Conservation (phyloP, 2,113 vertebrate species). For the Setophaga kirtlandii region DNA sequence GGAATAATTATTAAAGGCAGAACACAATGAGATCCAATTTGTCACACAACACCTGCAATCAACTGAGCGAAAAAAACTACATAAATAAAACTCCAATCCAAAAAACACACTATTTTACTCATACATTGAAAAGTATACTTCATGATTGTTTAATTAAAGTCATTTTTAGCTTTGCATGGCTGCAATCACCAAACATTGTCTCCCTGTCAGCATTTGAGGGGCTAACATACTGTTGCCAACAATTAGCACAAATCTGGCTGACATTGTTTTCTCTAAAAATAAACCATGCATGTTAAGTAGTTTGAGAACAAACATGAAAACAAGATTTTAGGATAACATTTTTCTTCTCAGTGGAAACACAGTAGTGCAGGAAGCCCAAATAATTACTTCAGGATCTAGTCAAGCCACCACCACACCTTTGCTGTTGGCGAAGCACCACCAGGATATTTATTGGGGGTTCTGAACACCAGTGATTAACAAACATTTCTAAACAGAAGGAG, state of each 20-base stretch:
- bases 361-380: not conserved
- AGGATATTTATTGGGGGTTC: not conserved
- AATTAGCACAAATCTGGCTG: slow-evolving; percentile 72
- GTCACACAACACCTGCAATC: slow-evolving; percentile 66
- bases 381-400: not conserved
- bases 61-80: not conserved
- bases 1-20: slow-evolving; percentile 30
- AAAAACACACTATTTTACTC: slow-evolving; percentile 29
- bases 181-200: slow-evolving; percentile 74
- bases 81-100: slow-evolving; percentile 8
- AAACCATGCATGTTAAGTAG: slow-evolving; percentile 69
- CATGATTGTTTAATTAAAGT: slow-evolving; percentile 66
- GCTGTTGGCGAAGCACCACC: not conserved
- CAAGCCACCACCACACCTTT: not conserved
- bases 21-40: slow-evolving; percentile 27
- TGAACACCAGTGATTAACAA: not conserved
- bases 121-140: not conserved
- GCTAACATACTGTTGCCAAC: slow-evolving; percentile 62
- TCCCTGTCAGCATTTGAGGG: slow-evolving; percentile 66
- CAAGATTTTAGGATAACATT: slow-evolving; percentile 47
- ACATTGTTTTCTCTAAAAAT: slow-evolving; percentile 72
- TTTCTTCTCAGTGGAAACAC: not conserved
- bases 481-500: not conserved
- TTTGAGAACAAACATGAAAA: slow-evolving; percentile 55
- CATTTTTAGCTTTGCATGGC: slow-evolving; percentile 58